A percentile compares a stretch with the other conserved stretches of the same genome.
Evolutionary conservation across 2,888 invertebrate genomes (phyloP).

Genomic region (Idaea dimidiata): DNA sequence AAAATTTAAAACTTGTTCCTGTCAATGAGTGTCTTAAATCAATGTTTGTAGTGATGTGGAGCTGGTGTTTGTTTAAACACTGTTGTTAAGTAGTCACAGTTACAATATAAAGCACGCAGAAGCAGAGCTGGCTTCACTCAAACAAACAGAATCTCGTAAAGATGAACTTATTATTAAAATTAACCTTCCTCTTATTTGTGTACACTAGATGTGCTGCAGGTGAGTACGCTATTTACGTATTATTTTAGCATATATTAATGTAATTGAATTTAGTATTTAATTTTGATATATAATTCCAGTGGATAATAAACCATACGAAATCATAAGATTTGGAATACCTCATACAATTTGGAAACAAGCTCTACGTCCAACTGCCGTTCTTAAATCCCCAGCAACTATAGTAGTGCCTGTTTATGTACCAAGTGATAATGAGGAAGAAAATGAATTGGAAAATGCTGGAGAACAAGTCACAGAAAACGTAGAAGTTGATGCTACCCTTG

Average conservation of each 20-base stretch:
- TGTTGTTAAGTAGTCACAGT: constrained; percentile 52
- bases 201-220: neutral
- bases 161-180: constrained; percentile 34
- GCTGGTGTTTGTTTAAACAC: constrained; percentile 68
- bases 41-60: constrained; percentile 57
- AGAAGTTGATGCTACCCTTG: constrained; percentile 27
- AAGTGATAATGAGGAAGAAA: constrained; percentile 42
- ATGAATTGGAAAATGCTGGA: constrained; percentile 37
- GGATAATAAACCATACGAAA: constrained; percentile 53
- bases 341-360: constrained; percentile 60
- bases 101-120: constrained; percentile 60
- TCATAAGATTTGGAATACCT: constrained; percentile 60
- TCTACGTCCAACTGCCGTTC: constrained; percentile 59
- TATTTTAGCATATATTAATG: neutral
- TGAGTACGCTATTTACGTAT: neutral
- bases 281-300: constrained; percentile 1
- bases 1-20: constrained; percentile 78
- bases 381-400: constrained; percentile 65
- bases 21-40: constrained; percentile 60
- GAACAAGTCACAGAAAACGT: constrained; percentile 36
- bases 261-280: neutral
- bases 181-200: constrained; percentile 32
- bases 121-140: constrained; percentile 34
- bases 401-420: constrained; percentile 68
- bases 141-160: constrained; percentile 12